phyloP scores from a whole-genome alignment of 2,797 vertebrate species.

The Dallia pectoralis region DNA sequence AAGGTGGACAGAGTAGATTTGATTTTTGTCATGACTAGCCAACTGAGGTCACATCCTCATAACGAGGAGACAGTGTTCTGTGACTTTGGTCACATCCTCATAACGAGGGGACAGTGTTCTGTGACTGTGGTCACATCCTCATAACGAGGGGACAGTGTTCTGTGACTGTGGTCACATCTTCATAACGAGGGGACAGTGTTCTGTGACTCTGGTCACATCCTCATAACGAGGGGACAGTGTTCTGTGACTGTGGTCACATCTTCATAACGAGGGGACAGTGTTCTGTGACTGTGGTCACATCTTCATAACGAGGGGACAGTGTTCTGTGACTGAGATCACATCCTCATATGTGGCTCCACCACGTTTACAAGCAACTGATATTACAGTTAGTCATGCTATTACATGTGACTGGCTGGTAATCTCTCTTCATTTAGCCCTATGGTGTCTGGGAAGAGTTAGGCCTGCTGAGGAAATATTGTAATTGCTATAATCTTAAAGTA shows the following conservation, averaged over 20 bases:
- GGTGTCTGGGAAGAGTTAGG: background rate
- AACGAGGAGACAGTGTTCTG: too few species aligned
- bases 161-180: background rate
- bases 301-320: too few species aligned
- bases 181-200: background rate
- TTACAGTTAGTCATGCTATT: slow-evolving; percentile 7
- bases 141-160: background rate
- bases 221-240: too few species aligned
- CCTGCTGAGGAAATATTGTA: background rate
- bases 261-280: background rate
- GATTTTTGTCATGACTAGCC: too few species aligned
- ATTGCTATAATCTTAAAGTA: background rate
- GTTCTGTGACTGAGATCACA: background rate
- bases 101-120: too few species aligned
- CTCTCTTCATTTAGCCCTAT: background rate
- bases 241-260: background rate
- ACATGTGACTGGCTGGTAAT: background rate
- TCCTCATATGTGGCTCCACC: background rate
- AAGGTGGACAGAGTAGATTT: background rate
- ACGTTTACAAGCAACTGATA: background rate
- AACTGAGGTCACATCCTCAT: background rate
- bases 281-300: background rate
- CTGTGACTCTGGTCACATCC: background rate
- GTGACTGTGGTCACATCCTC: background rate
- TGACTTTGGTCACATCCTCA: too few species aligned